A percentile compares a stretch with the other conserved stretches of the same genome.
Evolutionary conservation across 2,113 vertebrate genomes (phyloP).

Genomic region (Pheucticus melanocephalus): DNA sequence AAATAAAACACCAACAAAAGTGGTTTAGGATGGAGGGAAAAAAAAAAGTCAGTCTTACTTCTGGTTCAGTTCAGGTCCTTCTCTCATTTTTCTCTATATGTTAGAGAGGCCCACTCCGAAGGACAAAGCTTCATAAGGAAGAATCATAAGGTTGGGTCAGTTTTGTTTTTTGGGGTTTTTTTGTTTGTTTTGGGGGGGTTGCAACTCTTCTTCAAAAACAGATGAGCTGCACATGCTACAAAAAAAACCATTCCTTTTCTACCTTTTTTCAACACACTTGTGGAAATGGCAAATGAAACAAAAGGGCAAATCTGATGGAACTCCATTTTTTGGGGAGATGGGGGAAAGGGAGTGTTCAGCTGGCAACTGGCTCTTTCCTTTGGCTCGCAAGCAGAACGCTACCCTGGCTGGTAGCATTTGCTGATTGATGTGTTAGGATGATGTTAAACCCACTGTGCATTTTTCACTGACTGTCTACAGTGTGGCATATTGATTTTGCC

Average conservation of each 20-base stretch:
- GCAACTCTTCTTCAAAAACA: neutral
- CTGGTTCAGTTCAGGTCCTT: neutral
- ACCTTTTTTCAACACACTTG: neutral
- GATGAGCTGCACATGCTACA: neutral
- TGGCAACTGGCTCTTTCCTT: neutral
- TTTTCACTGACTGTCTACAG: constrained; percentile 15
- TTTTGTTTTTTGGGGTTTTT: rapidly evolving
- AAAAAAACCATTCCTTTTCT: neutral
- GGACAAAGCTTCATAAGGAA: neutral
- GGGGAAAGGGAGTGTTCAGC: neutral
- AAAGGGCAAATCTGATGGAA: neutral
- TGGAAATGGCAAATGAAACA: neutral
- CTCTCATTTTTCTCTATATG: neutral
- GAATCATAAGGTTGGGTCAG: rapidly evolving
- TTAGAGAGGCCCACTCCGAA: neutral
- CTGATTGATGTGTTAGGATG: neutral
- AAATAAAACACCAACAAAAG: neutral
- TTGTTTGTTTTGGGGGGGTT: rapidly evolving
- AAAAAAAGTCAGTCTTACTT: neutral
- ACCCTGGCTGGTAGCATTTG: neutral
- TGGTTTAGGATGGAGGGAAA: neutral
- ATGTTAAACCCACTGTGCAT: constrained; percentile 9
- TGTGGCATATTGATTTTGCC: constrained; percentile 37
- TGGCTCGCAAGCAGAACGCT: neutral
- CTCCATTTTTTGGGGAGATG: neutral